phyloP scores from a whole-genome alignment of 1,140 invertebrate species.

The Choristoneura fumiferana region DNA sequence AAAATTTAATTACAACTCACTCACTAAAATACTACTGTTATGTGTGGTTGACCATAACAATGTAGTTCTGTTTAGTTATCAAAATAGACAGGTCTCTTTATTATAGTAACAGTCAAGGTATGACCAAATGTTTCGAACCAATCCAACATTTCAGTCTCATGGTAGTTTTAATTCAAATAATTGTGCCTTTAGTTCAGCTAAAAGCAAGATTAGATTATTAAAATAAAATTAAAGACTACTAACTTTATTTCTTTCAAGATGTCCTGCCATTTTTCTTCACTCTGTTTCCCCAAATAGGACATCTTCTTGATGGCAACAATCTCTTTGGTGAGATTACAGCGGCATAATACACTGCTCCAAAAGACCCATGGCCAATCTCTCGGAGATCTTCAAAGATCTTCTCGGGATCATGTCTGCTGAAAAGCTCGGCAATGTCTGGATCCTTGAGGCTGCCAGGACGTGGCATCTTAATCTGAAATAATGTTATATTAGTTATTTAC shows the following conservation, averaged over 20 bases:
- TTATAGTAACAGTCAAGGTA: too few relatives aligned
- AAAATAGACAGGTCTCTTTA: too few relatives aligned
- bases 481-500: neutral
- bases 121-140: too few relatives aligned
- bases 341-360: slow-evolving; percentile 99
- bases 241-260: slow-evolving; percentile 98
- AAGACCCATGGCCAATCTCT: slow-evolving; percentile 99
- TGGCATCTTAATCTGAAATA: slow-evolving; percentile 81
- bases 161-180: too few relatives aligned
- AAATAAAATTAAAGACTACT: slow-evolving; percentile 26
- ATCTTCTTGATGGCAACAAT: slow-evolving; percentile 99
- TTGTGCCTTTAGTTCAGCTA: too few relatives aligned
- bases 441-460: slow-evolving; percentile 96
- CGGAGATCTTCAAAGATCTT: slow-evolving; percentile 98
- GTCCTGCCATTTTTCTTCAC: slow-evolving; percentile 99
- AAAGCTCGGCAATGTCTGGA: slow-evolving; percentile 96
- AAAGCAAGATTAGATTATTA: too few relatives aligned
- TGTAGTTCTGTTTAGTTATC: too few relatives aligned
- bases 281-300: slow-evolving; percentile 99
- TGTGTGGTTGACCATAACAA: too few relatives aligned
- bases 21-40: too few relatives aligned
- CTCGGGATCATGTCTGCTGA: slow-evolving; percentile 98
- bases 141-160: too few relatives aligned
- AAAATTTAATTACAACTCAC: too few relatives aligned
- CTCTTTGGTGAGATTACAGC: slow-evolving; percentile 95